Base-by-base conservation (phyloP, 2,888 invertebrate genomes). In the Beris morrisii region DNA sequence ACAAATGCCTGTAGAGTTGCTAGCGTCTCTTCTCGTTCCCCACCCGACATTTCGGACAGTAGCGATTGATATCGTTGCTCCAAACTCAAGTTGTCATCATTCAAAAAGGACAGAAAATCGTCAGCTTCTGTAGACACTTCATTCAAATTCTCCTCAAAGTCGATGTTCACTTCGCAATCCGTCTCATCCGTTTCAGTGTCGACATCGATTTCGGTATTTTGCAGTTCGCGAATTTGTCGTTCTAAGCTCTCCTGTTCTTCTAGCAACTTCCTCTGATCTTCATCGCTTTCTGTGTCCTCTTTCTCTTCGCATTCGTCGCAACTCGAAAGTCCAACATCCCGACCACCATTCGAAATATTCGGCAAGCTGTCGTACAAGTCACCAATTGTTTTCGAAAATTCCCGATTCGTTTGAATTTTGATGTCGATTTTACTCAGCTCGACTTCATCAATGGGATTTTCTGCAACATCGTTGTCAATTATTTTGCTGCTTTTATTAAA, bases 171-270 rank as follows among this genome's bases (percentile, higher is more conserved):
- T 64, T 79, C 80, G 64, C 78, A 78, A 66, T 80, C 81, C 0
- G 89, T 89, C 72, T 91, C 92, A 77, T 92, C 92, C 0, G 91
- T 92, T 78, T 92, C 92, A 0, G 91, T 91, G 71, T 92, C 92
- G 53, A 91, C 83, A 73, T 91, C 90, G 57, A 90, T 87, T 73
- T 81, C 91, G 0, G 88, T 86, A 55, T 87, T 87, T 72, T 86
- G 89, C 70, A 91, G 77, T 76, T 91, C 89, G 72, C 88, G 84
- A 64, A 91, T 91, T 78, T 91, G 91, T 52, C 90, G 84, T 71
- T 90, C 89, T 56, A 92, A 74, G 3, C 87, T 82, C 69, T 90
- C 91, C 73, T 92, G 91, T 73, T 91, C 91, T 70, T 90, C 91
- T 4, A 88, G 87, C 30, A 92, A 75, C 73, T 90, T 87, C 69